phyloP scores from a whole-genome alignment of 2,888 invertebrate genomes.

The Malachius bipustulatus region DNA sequence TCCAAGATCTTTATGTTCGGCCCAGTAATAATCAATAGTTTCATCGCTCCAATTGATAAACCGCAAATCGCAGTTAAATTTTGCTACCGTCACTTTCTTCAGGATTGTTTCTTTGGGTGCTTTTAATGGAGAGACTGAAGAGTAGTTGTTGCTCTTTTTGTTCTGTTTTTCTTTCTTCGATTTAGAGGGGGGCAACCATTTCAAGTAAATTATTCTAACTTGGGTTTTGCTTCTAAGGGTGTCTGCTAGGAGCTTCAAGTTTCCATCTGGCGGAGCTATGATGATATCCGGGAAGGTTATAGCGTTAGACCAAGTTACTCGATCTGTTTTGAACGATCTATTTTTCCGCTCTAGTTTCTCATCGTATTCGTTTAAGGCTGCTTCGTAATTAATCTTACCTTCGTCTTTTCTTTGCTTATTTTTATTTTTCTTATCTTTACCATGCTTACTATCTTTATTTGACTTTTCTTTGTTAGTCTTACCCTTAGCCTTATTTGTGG shows the following conservation, averaged over 20 bases:
- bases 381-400: slow-evolving; percentile 11
- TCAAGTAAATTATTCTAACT: slow-evolving; percentile 40
- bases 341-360: slow-evolving; percentile 19
- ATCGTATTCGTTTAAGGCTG: slow-evolving; percentile 27
- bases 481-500: slow-evolving; percentile 16
- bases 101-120: slow-evolving; percentile 25
- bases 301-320: slow-evolving; percentile 41
- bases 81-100: slow-evolving; percentile 36
- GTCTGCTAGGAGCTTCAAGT: slow-evolving; percentile 40
- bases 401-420: too few relatives aligned
- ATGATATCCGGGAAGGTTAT: slow-evolving; percentile 42
- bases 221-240: slow-evolving; percentile 44
- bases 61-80: slow-evolving; percentile 39
- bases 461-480: slow-evolving; percentile 23
- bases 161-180: slow-evolving; percentile 29
- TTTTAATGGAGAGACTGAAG: slow-evolving; percentile 12
- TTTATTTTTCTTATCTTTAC: slow-evolving; percentile 32
- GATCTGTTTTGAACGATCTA: slow-evolving; percentile 30
- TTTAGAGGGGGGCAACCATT: slow-evolving; percentile 21
- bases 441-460: slow-evolving; percentile 27
- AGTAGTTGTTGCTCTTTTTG: slow-evolving; percentile 15
- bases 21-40: slow-evolving; percentile 46
- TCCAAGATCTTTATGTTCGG: slow-evolving; percentile 32
- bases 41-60: slow-evolving; percentile 44
- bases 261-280: slow-evolving; percentile 39